Conservation (phyloP, 2,113 vertebrate species). For the cat (Felis catus) region F.catus_Fca126_mat1.0 CM031415.1:202109001-202109500, state of each 20-base stretch:
- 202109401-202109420: too few relatives aligned
- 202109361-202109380: too few relatives aligned
- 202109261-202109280: not conserved
- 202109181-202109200: not conserved
- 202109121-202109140: not conserved
- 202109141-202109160: too few relatives aligned
- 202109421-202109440: not conserved
- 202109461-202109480: fast-evolving
- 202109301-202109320: fast-evolving
- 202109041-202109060: not conserved
- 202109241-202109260: not conserved
- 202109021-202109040: not conserved
- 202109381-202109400: fast-evolving
- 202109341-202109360: too few relatives aligned
- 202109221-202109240: not conserved
- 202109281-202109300: not conserved
- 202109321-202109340: fast-evolving
- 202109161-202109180: not conserved
- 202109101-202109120: not conserved
- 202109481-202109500: not conserved
- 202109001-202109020: not conserved
- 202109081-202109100: fast-evolving
- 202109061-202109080: not conserved
- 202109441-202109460: not conserved
- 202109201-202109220: not conserved